Evolutionary conservation across 2,113 vertebrate species (phyloP).

Genomic region (Salvelinus namaycush): DNA sequence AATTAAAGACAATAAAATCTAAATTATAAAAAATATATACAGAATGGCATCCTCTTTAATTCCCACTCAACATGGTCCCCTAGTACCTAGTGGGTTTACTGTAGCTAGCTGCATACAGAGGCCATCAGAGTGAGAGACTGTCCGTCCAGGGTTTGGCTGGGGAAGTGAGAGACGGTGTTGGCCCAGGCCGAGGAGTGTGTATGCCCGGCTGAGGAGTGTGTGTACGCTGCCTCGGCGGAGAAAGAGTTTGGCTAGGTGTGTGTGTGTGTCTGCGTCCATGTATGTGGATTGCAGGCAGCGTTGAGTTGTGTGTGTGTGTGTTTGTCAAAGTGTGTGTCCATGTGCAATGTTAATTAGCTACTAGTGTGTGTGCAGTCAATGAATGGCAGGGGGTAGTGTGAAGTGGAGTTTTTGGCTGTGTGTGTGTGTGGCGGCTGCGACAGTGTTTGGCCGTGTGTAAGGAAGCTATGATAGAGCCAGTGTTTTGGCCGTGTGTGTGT

Average conservation of each 20-base stretch:
- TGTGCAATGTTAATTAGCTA: not conserved
- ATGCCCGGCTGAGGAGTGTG: not conserved
- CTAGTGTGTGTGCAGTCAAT: constrained; percentile 35
- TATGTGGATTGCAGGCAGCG: constrained; percentile 38
- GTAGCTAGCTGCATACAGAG: constrained; percentile 38
- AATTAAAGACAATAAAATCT: too few species aligned
- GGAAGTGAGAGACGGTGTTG: not conserved
- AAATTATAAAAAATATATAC: not conserved
- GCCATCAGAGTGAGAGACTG: constrained; percentile 44
- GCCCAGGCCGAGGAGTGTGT: not conserved
- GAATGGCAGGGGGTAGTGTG: constrained; percentile 51
- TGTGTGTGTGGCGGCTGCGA: constrained; percentile 45
- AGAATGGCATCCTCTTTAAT: not conserved
- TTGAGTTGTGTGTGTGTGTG: constrained; percentile 44
- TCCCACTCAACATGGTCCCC: not conserved
- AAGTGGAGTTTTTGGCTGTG: constrained; percentile 63
- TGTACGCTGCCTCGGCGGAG: not conserved
- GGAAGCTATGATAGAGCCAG: constrained; percentile 55
- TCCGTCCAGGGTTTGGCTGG: constrained; percentile 61
- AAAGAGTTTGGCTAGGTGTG: not conserved
- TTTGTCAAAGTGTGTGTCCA: not conserved
- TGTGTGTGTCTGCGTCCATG: constrained; percentile 57
- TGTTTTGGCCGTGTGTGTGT: constrained; percentile 55
- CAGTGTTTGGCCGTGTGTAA: constrained; percentile 51
- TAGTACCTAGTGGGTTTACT: constrained; percentile 35